These are phyloP conservation scores for Nerophis ophidion DNA, from an alignment of 2,113 vertebrate genomes.

Conservation along the genomic window DNA sequence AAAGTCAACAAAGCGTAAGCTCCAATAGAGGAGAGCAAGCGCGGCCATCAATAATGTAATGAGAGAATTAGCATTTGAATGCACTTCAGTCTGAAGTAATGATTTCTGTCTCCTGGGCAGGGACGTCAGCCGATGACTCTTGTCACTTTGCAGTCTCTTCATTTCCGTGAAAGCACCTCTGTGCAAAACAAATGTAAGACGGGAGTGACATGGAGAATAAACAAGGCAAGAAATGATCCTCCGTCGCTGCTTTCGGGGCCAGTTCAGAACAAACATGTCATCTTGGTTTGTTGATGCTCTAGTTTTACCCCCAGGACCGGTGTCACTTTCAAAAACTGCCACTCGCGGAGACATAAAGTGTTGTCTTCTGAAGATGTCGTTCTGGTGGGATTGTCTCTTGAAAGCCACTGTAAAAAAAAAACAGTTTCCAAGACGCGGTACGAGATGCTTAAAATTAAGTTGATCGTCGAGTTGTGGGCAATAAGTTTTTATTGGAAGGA, in stretches of 20 bases:
- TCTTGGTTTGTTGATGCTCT: not conserved
- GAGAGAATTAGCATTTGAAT: constrained; percentile 52
- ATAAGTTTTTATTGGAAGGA: no score
- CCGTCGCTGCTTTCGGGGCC: not conserved
- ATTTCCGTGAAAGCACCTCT: not conserved
- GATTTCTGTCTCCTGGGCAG: constrained; percentile 28
- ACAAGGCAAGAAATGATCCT: not conserved
- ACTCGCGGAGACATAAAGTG: not conserved
- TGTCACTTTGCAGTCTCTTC: not conserved
- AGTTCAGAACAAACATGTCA: not conserved
- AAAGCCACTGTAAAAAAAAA: no score
- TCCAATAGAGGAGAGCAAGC: constrained; percentile 10
- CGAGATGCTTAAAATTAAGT: no score
- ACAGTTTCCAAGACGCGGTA: no score
- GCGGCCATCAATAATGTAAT: constrained; percentile 39
- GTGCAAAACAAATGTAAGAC: not conserved
- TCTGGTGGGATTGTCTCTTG: not conserved
- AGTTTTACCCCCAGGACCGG: not conserved
- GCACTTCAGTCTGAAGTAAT: constrained; percentile 15
- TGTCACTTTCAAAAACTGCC: not conserved
- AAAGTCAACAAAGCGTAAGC: constrained; percentile 19
- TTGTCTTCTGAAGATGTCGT: not conserved
- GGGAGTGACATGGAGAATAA: not conserved
- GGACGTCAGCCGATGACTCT: not conserved
- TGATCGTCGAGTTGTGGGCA: no score